Conservation (phyloP, 2,797 vertebrate species). For the Cryptoprocta ferox region DNA sequence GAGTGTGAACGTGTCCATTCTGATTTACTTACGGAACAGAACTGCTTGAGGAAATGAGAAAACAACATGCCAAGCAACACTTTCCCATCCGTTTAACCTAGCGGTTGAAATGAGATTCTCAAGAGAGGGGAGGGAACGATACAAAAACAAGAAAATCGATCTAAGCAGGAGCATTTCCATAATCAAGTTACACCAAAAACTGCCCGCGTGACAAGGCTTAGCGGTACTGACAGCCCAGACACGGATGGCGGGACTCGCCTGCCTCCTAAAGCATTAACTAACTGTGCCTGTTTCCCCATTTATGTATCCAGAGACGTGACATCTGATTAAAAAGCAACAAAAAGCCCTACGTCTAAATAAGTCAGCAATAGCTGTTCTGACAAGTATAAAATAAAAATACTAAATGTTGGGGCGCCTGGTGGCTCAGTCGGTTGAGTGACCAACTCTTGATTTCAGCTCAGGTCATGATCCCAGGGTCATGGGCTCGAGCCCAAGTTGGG, state of each 20-base stretch:
- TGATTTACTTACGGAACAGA: background rate
- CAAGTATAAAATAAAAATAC: background rate
- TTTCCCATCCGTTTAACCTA: background rate
- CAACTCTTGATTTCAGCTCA: too few relatives aligned
- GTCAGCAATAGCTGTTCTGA: background rate
- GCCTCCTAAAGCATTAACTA: fast-evolving
- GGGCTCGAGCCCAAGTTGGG: too few relatives aligned
- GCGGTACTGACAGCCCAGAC: background rate
- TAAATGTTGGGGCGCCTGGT: background rate
- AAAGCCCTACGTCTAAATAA: background rate
- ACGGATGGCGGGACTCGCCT: too few relatives aligned
- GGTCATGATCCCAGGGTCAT: too few relatives aligned
- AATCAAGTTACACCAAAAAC: background rate
- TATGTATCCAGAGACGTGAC: background rate
- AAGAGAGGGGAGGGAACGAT: background rate
- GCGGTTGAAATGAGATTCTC: background rate
- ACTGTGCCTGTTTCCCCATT: background rate
- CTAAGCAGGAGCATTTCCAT: fast-evolving
- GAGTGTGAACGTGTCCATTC: background rate
- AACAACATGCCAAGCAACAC: background rate
- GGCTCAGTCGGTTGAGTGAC: too few relatives aligned
- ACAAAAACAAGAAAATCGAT: background rate
- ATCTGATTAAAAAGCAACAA: background rate
- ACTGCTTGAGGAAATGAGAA: background rate
- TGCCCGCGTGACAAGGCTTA: background rate